phyloP scores from a whole-genome alignment of 1,140 invertebrate genomes.

The Neuroterus valhalla region DNA sequence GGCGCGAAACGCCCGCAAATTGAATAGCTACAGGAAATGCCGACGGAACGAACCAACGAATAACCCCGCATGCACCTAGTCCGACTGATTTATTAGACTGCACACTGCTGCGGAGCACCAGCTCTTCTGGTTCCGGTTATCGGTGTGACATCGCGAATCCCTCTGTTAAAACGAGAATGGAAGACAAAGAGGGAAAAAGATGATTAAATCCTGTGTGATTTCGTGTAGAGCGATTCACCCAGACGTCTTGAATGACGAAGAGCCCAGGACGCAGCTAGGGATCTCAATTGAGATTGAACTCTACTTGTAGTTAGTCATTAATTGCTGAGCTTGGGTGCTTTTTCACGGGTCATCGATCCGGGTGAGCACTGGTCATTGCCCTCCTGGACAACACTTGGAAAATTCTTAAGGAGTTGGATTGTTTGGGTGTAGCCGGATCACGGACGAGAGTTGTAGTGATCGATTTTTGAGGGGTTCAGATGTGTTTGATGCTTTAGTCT shows the following conservation, averaged over 20 bases:
- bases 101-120: conserved; percentile 11
- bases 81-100: conserved; percentile 3
- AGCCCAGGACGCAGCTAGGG: background rate
- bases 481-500: background rate
- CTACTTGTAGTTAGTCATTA: conserved; percentile 8
- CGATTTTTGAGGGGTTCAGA: background rate
- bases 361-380: conserved; percentile 16
- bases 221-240: background rate
- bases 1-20: conserved; percentile 61
- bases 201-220: background rate
- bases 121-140: conserved; percentile 19
- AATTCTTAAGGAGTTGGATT: conserved; percentile 9
- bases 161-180: background rate
- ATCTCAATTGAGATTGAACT: conserved; percentile 6
- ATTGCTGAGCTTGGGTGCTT: conserved; percentile 4
- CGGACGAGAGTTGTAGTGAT: background rate
- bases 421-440: background rate
- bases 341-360: conserved; percentile 22
- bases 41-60: conserved; percentile 58
- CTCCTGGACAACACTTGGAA: conserved; percentile 1
- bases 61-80: conserved; percentile 42
- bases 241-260: conserved; percentile 3
- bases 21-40: conserved; percentile 62
- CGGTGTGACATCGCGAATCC: conserved; percentile 20
- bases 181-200: background rate